Evolutionary conservation across 1,140 invertebrate species (phyloP).

Genomic region (Zelostemma sp.): DNA sequence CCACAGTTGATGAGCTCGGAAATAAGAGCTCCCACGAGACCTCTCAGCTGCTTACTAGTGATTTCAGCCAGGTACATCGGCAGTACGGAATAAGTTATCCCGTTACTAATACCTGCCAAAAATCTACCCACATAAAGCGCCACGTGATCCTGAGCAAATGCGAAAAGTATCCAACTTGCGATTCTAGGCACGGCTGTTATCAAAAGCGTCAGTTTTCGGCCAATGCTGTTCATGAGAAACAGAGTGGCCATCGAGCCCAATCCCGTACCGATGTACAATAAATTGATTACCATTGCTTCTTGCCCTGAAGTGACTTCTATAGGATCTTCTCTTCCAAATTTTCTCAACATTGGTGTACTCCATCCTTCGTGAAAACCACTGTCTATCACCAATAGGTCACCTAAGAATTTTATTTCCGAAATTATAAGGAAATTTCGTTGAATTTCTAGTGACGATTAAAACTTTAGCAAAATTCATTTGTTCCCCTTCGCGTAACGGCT

Average conservation of each 20-base stretch:
- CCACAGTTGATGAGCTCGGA: slow-evolving; percentile 74
- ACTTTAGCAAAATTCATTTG: too few species aligned
- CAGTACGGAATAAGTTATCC: slow-evolving; percentile 67
- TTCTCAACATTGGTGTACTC: slow-evolving; percentile 63
- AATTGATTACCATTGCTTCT: slow-evolving; percentile 60
- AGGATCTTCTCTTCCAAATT: slow-evolving; percentile 58
- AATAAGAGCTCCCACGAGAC: slow-evolving; percentile 72
- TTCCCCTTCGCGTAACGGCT: too few species aligned
- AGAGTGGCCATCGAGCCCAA: slow-evolving; percentile 67
- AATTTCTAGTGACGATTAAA: too few species aligned
- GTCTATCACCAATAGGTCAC: slow-evolving; percentile 65
- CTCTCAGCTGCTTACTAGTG: slow-evolving; percentile 72
- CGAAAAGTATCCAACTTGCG: slow-evolving; percentile 72
- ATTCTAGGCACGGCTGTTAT: slow-evolving; percentile 71
- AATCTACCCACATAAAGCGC: slow-evolving; percentile 68
- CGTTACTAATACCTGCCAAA: slow-evolving; percentile 66
- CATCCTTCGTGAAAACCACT: slow-evolving; percentile 67
- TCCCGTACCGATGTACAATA: slow-evolving; percentile 63
- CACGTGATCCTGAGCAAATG: slow-evolving; percentile 53
- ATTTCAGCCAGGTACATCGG: slow-evolving; percentile 77
- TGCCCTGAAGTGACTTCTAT: slow-evolving; percentile 50
- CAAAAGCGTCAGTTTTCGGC: slow-evolving; percentile 72
- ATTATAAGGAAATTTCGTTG: too few species aligned
- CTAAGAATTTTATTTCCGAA: slow-evolving; percentile 49
- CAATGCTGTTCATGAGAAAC: slow-evolving; percentile 71